A percentile compares a stretch with the other conserved stretches of the same genome.
These are phyloP conservation scores for Drosophila diplacantha DNA, from an alignment of 2,888 invertebrate genomes.

Conservation along the genomic window DNA sequence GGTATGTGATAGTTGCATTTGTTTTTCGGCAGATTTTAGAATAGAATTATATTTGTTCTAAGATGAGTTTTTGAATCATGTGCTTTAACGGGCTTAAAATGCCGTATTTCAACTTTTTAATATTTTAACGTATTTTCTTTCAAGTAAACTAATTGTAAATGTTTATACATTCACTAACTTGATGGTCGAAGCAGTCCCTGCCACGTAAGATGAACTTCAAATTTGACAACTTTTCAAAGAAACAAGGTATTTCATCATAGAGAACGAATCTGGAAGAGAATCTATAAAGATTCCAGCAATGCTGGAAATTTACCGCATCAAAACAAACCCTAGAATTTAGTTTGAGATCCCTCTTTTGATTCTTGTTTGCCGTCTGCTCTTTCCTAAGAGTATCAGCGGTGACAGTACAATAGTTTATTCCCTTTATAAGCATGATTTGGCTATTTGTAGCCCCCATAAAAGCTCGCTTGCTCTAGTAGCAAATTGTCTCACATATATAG, in stretches of 20 bases:
- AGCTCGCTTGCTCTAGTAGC: conserved; percentile 14
- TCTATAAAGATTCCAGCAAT: conserved; percentile 6
- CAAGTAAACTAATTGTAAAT: neutral
- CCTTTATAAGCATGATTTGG: conserved; percentile 30
- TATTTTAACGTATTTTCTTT: neutral
- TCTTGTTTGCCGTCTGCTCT: neutral
- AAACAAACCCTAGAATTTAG: neutral
- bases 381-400: neutral
- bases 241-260: conserved; percentile 1
- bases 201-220: neutral
- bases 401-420: neutral
- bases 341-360: neutral
- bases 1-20: no score
- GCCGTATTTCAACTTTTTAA: no score
- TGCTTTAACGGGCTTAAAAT: neutral
- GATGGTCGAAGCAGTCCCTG: conserved; percentile 1
- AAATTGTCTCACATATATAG: conserved; percentile 2
- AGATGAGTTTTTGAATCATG: no score
- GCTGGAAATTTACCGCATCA: no score
- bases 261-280: neutral
- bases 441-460: neutral
- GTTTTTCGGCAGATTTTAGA: no score
- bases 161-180: neutral
- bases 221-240: neutral
- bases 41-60: no score